These are phyloP conservation scores for Scytalopus superciliaris DNA, from an alignment of 2,113 vertebrate species.

Conservation along the genomic window DNA sequence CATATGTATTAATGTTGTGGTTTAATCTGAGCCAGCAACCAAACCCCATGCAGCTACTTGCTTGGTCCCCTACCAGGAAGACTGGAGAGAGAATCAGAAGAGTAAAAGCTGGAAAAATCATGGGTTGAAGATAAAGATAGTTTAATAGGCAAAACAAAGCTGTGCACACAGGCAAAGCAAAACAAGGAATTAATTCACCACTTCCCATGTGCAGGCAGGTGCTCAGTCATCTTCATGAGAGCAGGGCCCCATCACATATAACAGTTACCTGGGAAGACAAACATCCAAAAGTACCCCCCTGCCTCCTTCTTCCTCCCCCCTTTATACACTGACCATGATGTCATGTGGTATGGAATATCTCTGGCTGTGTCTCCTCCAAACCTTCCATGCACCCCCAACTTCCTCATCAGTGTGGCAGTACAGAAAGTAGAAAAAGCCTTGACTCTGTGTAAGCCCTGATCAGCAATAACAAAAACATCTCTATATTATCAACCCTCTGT, in stretches of 20 bases:
- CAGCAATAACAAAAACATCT: background rate
- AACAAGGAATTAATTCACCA: background rate
- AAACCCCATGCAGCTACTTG: rapidly evolving
- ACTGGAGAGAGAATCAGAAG: background rate
- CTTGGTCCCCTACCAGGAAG: background rate
- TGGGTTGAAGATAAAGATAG: background rate
- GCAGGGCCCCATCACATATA: background rate
- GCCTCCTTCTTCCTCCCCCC: background rate
- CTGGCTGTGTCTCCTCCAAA: background rate
- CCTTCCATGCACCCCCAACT: background rate
- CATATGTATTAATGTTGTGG: background rate
- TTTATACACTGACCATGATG: background rate
- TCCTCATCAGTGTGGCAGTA: rapidly evolving
- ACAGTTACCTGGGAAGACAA: background rate
- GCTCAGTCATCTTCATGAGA: background rate
- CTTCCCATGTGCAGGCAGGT: background rate
- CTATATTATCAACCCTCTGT: background rate
- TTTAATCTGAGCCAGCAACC: background rate
- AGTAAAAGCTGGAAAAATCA: background rate
- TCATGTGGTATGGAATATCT: background rate
- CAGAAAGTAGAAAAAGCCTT: rapidly evolving
- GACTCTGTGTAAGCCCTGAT: background rate
- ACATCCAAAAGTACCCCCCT: background rate
- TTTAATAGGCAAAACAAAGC: background rate
- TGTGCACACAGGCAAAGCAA: background rate